phyloP scores from a whole-genome alignment of 2,888 invertebrate species.

The Thelaira solivaga region DNA sequence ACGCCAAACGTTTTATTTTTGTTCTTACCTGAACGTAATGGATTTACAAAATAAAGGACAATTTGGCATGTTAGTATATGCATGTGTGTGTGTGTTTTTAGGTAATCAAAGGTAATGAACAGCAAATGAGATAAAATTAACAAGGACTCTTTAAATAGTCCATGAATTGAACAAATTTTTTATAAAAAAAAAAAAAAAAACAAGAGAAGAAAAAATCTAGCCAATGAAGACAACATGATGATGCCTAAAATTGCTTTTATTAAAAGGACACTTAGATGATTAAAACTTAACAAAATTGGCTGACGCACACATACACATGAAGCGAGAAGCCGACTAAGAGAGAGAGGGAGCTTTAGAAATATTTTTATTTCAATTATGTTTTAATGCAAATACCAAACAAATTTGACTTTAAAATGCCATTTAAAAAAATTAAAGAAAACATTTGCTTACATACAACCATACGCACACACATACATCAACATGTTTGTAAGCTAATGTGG shows the following conservation, averaged over 20 bases:
- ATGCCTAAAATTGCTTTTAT: constrained; percentile 20
- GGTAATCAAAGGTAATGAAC: constrained; percentile 46
- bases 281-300: constrained; percentile 17
- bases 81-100: background rate
- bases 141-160: constrained; percentile 52
- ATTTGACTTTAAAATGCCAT: constrained; percentile 10
- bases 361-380: constrained; percentile 11
- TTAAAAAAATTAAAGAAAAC: background rate
- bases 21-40: background rate
- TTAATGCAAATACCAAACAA: background rate
- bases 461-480: background rate
- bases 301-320: no score
- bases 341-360: no score
- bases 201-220: background rate
- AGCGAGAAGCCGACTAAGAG: background rate
- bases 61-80: background rate
- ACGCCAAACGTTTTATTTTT: background rate
- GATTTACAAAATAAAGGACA: constrained; percentile 21
- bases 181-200: constrained; percentile 5
- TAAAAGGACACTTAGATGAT: constrained; percentile 32
- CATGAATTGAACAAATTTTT: constrained; percentile 35
- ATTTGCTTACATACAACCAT: background rate
- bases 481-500: background rate
- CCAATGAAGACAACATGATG: background rate
- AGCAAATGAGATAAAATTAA: constrained; percentile 51